A percentile compares a stretch with the other conserved stretches of the same genome.
phyloP scores from a whole-genome alignment of 2,113 vertebrate species.

The Serranochromis macrocephalus region DNA sequence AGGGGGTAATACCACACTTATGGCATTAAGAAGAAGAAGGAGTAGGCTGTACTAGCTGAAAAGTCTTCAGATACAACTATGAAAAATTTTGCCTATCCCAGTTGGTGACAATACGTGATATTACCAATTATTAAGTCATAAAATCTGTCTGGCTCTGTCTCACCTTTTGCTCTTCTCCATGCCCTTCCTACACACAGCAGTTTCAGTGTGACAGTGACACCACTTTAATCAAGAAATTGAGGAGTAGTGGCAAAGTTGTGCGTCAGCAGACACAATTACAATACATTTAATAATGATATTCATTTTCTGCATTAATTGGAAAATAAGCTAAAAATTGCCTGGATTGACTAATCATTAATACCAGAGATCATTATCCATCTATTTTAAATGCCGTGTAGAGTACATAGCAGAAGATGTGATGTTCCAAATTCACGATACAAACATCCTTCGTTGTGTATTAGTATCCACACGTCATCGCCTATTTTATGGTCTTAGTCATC shows the following conservation, averaged over 20 bases:
- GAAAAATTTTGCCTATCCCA: neutral
- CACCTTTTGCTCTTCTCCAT: neutral
- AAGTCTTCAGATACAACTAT: neutral
- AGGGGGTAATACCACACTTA: neutral
- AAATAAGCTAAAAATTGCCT: neutral
- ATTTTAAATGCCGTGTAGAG: neutral
- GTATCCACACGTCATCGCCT: neutral
- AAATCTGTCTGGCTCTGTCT: neutral
- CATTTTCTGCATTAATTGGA: neutral
- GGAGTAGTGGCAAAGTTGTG: neutral
- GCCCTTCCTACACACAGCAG: neutral
- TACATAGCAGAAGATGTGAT: neutral
- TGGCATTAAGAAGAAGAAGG: neutral
- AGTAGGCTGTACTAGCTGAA: neutral
- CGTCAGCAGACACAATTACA: neutral
- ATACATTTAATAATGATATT: neutral
- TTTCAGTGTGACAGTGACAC: neutral
- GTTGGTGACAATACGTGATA: neutral
- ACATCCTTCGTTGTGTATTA: neutral
- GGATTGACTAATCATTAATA: neutral
- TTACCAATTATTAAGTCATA: neutral
- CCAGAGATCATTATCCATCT: neutral
- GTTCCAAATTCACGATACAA: neutral
- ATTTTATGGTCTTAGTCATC: neutral
- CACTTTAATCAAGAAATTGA: neutral